phyloP scores from a whole-genome alignment of 2,888 invertebrate genomes.

The Osedax frankpressi region DNA sequence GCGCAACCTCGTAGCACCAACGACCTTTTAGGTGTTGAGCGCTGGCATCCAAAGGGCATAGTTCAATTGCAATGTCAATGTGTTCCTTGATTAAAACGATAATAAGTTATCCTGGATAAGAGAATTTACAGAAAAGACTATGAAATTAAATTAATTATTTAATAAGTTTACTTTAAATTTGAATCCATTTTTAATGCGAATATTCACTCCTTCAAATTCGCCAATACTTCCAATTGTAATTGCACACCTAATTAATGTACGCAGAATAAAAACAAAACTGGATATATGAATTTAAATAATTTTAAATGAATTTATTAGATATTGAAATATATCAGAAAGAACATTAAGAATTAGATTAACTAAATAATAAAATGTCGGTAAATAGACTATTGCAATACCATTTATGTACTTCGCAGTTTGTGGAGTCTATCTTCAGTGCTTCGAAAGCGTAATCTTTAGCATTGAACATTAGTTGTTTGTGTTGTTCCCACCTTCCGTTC shows the following conservation, averaged over 20 bases:
- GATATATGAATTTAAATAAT: no score
- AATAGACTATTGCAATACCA: no score
- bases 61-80: conserved; percentile 54
- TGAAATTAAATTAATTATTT: no score
- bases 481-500: neutral
- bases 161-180: conserved; percentile 56
- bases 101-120: no score
- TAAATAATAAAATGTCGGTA: no score
- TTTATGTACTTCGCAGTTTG: neutral
- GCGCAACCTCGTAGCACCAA: conserved; percentile 57
- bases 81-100: no score
- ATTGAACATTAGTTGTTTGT: neutral
- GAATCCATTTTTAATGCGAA: conserved; percentile 57
- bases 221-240: conserved; percentile 56
- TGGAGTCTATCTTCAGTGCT: neutral
- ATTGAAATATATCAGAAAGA: no score
- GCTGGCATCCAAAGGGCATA: conserved; percentile 54
- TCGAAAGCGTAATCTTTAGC: neutral
- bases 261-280: neutral
- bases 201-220: conserved; percentile 54
- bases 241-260: conserved; percentile 49
- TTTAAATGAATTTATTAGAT: no score
- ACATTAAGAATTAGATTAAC: no score
- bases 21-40: conserved; percentile 60
- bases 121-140: no score